Evolutionary conservation across 2,888 invertebrate species (phyloP), one percentile per base, ranked within the genome.

Genomic region (Aspidiotus destructor): DNA sequence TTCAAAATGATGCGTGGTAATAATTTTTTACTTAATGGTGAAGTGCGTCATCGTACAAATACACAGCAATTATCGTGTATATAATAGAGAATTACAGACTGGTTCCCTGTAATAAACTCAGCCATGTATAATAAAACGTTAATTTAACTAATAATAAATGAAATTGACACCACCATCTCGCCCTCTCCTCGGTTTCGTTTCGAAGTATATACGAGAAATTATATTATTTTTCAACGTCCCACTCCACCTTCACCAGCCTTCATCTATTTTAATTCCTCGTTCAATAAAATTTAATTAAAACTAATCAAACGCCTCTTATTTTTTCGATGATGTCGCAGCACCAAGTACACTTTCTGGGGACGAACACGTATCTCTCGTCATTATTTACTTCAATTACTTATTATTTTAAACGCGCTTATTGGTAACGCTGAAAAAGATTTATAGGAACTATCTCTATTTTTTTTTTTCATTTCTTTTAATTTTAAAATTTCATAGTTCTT

Each of bases 81-180:
- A 67, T 67, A 67, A 67, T 67, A 67, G 67, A 67, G 67, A 67
- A 67, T 67, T 67, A 67, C 55, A 17, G 44, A 67, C 67, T 60
- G 60, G 67, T 67, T 48, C 67, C 67, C 58, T 67, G 67, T 67
- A 67, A 67, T 67, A 67, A 67, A 67, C 58, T 58, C 67, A 44
- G 67, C 67, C 67, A 58, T 67, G 58, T 67, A 67, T 67, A 67
- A 67, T 67, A 67, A 67, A 67, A 67, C 67, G 67, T 67, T 67
- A 67, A 67, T 67, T 67, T 67, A 67, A 67, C 67, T 67, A 67
- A 67, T 67, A 67, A 67, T 67, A 67, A 67, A 67, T 67, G 67
- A 67, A 67, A 67, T 58, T 67, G 67, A 61, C 61, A 62, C 68
- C 52, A 41, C 67, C 58, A 57, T 41, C 58, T 41, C 67, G 48